Conservation (phyloP, 2,888 invertebrate genomes). For the Galeruca laticollis region DNA sequence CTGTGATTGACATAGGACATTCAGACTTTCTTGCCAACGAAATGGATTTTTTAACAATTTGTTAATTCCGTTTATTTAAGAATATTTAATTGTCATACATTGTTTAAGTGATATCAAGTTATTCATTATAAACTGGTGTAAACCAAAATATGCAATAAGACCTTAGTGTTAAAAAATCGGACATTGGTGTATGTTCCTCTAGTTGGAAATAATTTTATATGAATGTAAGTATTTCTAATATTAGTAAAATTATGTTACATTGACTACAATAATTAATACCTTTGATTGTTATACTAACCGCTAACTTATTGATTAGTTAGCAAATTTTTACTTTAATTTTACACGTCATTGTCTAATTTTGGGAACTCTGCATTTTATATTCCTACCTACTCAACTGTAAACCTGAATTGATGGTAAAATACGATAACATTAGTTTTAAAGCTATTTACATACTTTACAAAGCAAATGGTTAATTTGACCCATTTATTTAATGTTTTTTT, state of each 20-base stretch:
- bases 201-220: slow-evolving; percentile 17
- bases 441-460: neutral
- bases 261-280: neutral
- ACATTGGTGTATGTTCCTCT: slow-evolving; percentile 24
- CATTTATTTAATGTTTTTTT: neutral
- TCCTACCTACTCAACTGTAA: neutral
- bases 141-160: slow-evolving; percentile 27
- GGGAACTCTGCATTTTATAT: slow-evolving; percentile 5
- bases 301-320: slow-evolving; percentile 9
- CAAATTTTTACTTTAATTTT: slow-evolving; percentile 13
- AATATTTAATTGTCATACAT: slow-evolving; percentile 12
- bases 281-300: neutral
- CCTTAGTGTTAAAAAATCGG: slow-evolving; percentile 11
- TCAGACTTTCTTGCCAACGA: slow-evolving; percentile 34
- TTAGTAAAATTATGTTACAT: slow-evolving; percentile 4
- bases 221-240: slow-evolving; percentile 24
- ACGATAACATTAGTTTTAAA: slow-evolving; percentile 13
- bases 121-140: slow-evolving; percentile 13
- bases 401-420: neutral
- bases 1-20: slow-evolving; percentile 19
- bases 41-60: slow-evolving; percentile 34
- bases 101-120: slow-evolving; percentile 21
- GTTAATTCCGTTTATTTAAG: slow-evolving; percentile 23
- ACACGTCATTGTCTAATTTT: slow-evolving; percentile 25
- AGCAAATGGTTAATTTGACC: neutral